phyloP scores from a whole-genome alignment of 2,888 invertebrate species.

The Caenorhabditis imperialis region DNA sequence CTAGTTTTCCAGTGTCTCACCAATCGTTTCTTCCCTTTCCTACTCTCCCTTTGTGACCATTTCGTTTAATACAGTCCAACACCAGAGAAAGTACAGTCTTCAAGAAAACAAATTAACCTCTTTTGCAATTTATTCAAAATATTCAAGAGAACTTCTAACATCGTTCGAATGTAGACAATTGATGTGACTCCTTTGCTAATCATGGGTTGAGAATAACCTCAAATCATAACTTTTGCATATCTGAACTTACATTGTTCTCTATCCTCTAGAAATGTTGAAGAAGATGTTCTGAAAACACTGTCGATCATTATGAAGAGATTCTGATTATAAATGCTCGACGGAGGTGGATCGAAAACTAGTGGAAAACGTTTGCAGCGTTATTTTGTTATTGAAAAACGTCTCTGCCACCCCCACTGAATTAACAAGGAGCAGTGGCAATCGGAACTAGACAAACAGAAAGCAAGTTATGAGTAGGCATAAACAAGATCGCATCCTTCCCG shows the following conservation, averaged over 20 bases:
- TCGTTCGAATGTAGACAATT: too few species aligned
- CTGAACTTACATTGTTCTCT: too few species aligned
- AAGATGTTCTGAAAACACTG: slow-evolving; percentile 79
- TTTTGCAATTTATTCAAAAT: too few species aligned
- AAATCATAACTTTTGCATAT: too few species aligned
- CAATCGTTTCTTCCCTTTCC: background rate
- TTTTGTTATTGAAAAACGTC: background rate
- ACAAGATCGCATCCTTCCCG: slow-evolving; percentile 35
- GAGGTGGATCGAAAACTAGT: too few species aligned
- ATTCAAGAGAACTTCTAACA: too few species aligned
- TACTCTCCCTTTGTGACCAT: background rate
- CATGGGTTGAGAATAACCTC: too few species aligned
- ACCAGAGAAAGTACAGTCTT: too few species aligned
- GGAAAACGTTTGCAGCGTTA: slow-evolving; percentile 3
- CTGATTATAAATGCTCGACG: too few species aligned
- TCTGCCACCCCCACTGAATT: slow-evolving; percentile 8
- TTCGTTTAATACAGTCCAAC: background rate
- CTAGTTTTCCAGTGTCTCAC: slow-evolving; percentile 12
- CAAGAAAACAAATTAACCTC: too few species aligned
- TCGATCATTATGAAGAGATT: background rate
- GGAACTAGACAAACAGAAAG: slow-evolving; percentile 23
- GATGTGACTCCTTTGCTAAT: too few species aligned
- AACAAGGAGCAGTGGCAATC: slow-evolving; percentile 4
- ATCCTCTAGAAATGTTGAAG: too few species aligned
- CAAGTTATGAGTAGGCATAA: slow-evolving; percentile 28